Base-by-base conservation (phyloP, 2,113 vertebrate species). In the Capreolus pygargus region DNA sequence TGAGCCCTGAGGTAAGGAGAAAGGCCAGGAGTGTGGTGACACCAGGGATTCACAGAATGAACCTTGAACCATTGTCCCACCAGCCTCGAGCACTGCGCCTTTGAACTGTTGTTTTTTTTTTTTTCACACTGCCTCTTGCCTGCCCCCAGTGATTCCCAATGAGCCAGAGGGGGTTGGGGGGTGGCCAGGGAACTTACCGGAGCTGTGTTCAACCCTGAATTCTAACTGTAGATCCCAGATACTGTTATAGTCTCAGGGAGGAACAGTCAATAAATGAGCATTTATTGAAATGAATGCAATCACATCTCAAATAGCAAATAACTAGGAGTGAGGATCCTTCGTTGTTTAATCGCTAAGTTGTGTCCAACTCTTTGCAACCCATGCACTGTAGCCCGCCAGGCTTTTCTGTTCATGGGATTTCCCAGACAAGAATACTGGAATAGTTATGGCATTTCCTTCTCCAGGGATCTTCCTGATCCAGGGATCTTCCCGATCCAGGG, bases 71-170 rank as follows among this genome's bases (percentile, higher is more conserved):
- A 2, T 27, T 67, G 36, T 17, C 33, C 67, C 28, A 14, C 52
- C 28, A 25, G 30, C 76, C 14, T 81, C 1, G 0, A 91, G 33
- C 58, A 6, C 33, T 17, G 23, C 3, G 9, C 15, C 27, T 47
- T 70, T 14, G 58, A 74, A 14, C 30, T 0, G 0, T n/a, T 39
- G 27, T 15, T 27, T 21, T 36, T 33, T 64, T 10, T n/a, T 74
- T 70, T 10, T 0, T 54, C 6, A 1, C 7, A 21, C 52, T 3
- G 43, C 8, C 39, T 39, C 3, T 36, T 30, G 3, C 28, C 43
- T 25, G 27, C 7, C 54, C 30, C 9, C 2, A 12, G 58, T 58
- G 70, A 28, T 36, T 86, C 23, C n/a, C 2, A 3, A n/a, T 45
- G 58, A 74, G 25, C 74, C 15, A 39, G 55, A 47, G 25, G 19